phyloP scores from a whole-genome alignment of 2,888 invertebrate species.

The Liopterus haemorrhoidalis region DNA sequence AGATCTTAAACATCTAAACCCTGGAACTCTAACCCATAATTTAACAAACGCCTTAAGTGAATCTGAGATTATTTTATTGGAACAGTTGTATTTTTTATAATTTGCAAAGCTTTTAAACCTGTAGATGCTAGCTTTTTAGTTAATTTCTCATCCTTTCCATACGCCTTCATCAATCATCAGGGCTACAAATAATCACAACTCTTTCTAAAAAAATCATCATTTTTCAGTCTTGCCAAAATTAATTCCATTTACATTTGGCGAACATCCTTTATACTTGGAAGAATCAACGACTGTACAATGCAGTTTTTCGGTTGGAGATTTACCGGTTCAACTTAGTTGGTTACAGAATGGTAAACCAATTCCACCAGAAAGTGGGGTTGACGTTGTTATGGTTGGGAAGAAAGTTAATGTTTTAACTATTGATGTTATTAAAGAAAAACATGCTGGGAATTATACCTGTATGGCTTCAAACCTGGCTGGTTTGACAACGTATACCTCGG shows the following conservation, averaged over 20 bases:
- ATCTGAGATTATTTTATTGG: too few relatives aligned
- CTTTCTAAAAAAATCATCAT: too few relatives aligned
- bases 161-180: too few relatives aligned
- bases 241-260: constrained; percentile 70
- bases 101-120: too few relatives aligned
- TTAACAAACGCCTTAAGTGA: too few relatives aligned
- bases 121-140: too few relatives aligned
- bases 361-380: constrained; percentile 46
- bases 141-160: too few relatives aligned
- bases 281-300: constrained; percentile 58
- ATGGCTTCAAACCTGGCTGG: constrained; percentile 52
- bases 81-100: too few relatives aligned
- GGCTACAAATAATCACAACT: too few relatives aligned
- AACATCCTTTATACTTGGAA: constrained; percentile 52
- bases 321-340: constrained; percentile 73
- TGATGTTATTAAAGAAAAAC: constrained; percentile 49
- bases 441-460: constrained; percentile 56
- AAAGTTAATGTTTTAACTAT: constrained; percentile 60
- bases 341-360: constrained; percentile 58
- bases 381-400: constrained; percentile 57
- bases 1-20: neutral
- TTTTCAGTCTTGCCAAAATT: constrained; percentile 67
- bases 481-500: constrained; percentile 46
- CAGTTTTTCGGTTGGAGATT: constrained; percentile 69
- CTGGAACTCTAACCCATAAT: too few relatives aligned